Conservation (phyloP, 2,888 invertebrate species). For the Ceriagrion tenellum region DNA sequence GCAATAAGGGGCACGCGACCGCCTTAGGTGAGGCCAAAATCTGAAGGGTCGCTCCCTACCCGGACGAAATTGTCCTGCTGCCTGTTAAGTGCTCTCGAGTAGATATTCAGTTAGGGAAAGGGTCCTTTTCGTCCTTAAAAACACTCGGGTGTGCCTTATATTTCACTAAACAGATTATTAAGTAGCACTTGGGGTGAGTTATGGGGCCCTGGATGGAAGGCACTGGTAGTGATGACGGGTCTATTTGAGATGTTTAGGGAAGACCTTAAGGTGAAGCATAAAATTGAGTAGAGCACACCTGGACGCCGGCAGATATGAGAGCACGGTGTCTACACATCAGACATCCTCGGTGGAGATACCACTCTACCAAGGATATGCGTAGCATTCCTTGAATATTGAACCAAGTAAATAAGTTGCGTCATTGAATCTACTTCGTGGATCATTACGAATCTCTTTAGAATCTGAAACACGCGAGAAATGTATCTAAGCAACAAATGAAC, state of each 20-base stretch:
- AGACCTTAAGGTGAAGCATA: not conserved
- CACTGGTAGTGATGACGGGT: not conserved
- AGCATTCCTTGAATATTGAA: too few species aligned
- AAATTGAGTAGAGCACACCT: not conserved
- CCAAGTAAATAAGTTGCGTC: too few species aligned
- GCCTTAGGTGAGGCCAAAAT: not conserved
- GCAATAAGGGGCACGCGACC: slow-evolving; percentile 47
- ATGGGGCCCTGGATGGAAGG: not conserved
- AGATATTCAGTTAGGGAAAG: not conserved
- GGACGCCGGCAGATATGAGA: not conserved
- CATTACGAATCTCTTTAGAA: too few species aligned
- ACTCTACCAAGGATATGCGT: too few species aligned
- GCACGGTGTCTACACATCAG: not conserved
- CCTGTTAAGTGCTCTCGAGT: not conserved
- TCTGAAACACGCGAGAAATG: too few species aligned
- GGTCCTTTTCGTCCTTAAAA: not conserved
- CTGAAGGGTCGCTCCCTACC: not conserved
- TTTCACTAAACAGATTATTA: not conserved
- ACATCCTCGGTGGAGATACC: too few species aligned
- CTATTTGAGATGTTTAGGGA: not conserved
- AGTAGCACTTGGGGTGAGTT: slow-evolving; percentile 25
- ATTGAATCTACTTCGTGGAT: too few species aligned
- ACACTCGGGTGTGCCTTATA: slow-evolving; percentile 8
- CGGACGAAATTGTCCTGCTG: slow-evolving; percentile 25
- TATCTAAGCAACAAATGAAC: too few species aligned